Conservation (phyloP, 2,113 vertebrate species). For the Plestiodon gilberti region DNA sequence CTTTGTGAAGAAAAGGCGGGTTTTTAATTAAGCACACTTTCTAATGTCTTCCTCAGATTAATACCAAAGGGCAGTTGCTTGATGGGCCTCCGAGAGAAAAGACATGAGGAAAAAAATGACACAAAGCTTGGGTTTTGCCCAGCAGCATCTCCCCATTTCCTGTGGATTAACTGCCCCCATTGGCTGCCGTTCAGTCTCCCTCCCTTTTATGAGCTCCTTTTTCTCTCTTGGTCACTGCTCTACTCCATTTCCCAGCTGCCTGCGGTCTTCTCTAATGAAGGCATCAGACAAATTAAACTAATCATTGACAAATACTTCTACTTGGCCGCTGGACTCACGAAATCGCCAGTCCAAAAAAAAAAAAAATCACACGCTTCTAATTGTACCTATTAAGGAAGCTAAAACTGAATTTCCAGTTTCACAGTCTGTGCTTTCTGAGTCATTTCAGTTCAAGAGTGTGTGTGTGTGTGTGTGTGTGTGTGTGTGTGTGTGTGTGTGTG, state of each 20-base stretch:
- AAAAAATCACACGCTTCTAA: conserved; percentile 52
- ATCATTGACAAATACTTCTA: conserved; percentile 69
- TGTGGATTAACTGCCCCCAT: conserved; percentile 57
- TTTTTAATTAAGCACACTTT: conserved; percentile 75
- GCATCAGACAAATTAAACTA: conserved; percentile 62
- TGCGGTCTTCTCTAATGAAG: conserved; percentile 59
- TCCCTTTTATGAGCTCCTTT: conserved; percentile 71
- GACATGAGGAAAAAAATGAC: neutral
- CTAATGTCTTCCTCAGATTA: conserved; percentile 61
- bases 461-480: too few species aligned
- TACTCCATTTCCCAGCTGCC: conserved; percentile 61
- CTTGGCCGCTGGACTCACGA: conserved; percentile 46
- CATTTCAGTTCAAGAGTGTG: conserved; percentile 47
- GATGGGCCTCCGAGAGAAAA: conserved; percentile 49
- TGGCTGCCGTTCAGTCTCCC: conserved; percentile 77
- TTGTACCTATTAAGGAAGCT: conserved; percentile 59
- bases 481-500: too few species aligned
- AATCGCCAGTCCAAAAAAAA: conserved; percentile 42
- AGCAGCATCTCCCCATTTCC: conserved; percentile 48
- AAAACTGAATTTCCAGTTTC: conserved; percentile 49
- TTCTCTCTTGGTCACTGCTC: conserved; percentile 66
- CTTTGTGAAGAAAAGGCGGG: conserved; percentile 59
- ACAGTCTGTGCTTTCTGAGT: conserved; percentile 53
- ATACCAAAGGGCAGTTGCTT: conserved; percentile 64
- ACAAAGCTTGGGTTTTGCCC: conserved; percentile 51